Percentiles rank a stretch among this genome's conserved stretches.
These are phyloP conservation scores for Verasper variegatus DNA, from an alignment of 2,113 vertebrate genomes.

Conservation along the genomic window DNA sequence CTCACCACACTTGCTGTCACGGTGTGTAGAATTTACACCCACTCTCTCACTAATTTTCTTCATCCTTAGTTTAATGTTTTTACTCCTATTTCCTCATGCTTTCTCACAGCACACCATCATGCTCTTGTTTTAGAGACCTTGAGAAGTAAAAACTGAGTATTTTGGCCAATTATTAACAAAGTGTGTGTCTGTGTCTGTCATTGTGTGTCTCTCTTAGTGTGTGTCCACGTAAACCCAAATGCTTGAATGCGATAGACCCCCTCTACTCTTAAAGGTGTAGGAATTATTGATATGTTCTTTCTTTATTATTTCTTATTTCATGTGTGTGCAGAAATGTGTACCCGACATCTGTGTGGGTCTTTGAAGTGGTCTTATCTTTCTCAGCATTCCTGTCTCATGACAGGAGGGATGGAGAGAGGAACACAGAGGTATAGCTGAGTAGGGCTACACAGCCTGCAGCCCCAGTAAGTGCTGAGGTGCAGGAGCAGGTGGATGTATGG, in stretches of 20 bases:
- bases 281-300: slow-evolving; percentile 36
- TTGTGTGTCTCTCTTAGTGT: slow-evolving; percentile 11
- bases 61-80: background rate
- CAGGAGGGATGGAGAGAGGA: slow-evolving; percentile 51
- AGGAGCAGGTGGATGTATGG: slow-evolving; percentile 67
- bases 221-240: slow-evolving; percentile 14
- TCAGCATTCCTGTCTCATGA: slow-evolving; percentile 72
- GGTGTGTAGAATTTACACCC: slow-evolving; percentile 1
- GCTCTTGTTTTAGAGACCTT: background rate
- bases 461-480: slow-evolving; percentile 36
- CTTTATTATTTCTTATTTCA: slow-evolving; percentile 13
- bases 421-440: slow-evolving; percentile 26
- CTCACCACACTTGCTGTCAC: background rate
- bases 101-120: background rate
- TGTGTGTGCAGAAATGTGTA: background rate
- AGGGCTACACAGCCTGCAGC: slow-evolving; percentile 19
- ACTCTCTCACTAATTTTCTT: background rate
- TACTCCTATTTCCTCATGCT: background rate
- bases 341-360: slow-evolving; percentile 26
- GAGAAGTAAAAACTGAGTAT: background rate
- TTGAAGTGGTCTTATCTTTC: slow-evolving; percentile 77
- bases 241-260: slow-evolving; percentile 24
- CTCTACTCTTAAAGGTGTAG: slow-evolving; percentile 32
- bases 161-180: background rate
- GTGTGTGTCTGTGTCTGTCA: background rate